phyloP scores from a whole-genome alignment of 2,797 vertebrate genomes.

The Amblyopsis hoosieri region DNA sequence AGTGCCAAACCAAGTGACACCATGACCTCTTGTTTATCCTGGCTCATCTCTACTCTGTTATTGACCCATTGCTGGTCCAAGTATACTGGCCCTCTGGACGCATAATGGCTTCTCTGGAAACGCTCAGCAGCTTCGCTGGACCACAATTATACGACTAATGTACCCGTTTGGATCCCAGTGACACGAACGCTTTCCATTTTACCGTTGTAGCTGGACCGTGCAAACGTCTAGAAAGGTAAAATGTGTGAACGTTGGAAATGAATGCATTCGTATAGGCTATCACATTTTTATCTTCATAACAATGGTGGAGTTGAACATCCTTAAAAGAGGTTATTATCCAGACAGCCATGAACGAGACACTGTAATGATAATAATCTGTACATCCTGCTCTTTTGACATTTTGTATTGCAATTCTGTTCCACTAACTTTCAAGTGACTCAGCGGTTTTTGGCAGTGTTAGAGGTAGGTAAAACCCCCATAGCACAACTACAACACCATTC shows the following conservation, averaged over 20 bases:
- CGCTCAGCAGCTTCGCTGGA: constrained; percentile 40
- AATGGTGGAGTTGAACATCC: constrained; percentile 12
- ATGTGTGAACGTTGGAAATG: constrained; percentile 20
- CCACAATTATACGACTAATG: constrained; percentile 54
- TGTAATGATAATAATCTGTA: constrained; percentile 24
- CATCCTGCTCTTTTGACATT: too few species aligned
- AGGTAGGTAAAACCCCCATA: background rate
- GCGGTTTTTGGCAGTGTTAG: constrained; percentile 2
- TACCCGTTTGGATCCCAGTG: constrained; percentile 31
- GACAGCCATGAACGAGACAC: constrained; percentile 42
- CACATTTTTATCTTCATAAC: constrained; percentile 25
- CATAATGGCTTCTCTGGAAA: constrained; percentile 63
- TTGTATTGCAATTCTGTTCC: too few species aligned
- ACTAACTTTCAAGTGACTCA: background rate
- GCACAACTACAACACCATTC: background rate
- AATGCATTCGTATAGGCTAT: constrained; percentile 14
- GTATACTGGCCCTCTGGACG: constrained; percentile 34
- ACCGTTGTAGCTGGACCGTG: constrained; percentile 19
- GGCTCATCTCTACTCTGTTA: constrained; percentile 38
- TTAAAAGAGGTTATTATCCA: constrained; percentile 17
- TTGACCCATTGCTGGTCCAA: constrained; percentile 44
- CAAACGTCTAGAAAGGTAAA: constrained; percentile 11
- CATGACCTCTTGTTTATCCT: constrained; percentile 27
- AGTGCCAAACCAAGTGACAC: constrained; percentile 14
- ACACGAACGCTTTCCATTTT: constrained; percentile 37